Evolutionary conservation across 2,888 invertebrate genomes (phyloP), one percentile per base, ranked within the genome.

Genomic region (Strigamia crassipes): DNA sequence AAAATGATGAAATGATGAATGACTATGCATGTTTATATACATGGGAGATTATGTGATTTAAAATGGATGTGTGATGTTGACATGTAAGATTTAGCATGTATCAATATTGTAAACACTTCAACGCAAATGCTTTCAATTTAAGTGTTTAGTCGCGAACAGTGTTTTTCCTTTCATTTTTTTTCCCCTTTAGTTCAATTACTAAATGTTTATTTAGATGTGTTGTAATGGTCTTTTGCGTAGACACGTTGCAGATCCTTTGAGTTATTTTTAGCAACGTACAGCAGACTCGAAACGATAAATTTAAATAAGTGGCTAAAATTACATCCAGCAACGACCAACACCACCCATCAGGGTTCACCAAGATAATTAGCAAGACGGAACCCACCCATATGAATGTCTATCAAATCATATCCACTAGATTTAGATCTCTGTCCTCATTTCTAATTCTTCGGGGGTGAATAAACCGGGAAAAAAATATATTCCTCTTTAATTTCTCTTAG

Each of bases 251-350:
- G 73, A 73, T 73, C 31, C 73, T 15, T 27, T 27, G 0, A 5
- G 73, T 31, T 73, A 73, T 73, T 73, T 73, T 73, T 73, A 73
- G 73, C 31, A 73, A 27, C 73, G 31, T 27, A 73, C 27, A 23
- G 73, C 31, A 73, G n/a, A 73, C 73, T 73, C 73, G 31, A 31
- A 15, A 31, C 27, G 73, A 73, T 23, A 73, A 73, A 73, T 73
- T 73, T 73, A 73, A 31, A 73, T 73, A 73, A 73, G 73, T 73
- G 31, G 73, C 73, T 73, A 73, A 73, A 73, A 73, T 73, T 73
- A 73, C 31, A 73, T 31, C 31, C 23, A 27, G 73, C 73, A 56
- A 18, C 51, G 18, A 18, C 18, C 8, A 51, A 73, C 73, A 73
- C 73, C 73, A 73, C 73, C 31, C 73, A 73, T 27, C 73, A 73